Conservation (phyloP, 2,888 invertebrate species). For the Allophyes oxyacanthae region DNA sequence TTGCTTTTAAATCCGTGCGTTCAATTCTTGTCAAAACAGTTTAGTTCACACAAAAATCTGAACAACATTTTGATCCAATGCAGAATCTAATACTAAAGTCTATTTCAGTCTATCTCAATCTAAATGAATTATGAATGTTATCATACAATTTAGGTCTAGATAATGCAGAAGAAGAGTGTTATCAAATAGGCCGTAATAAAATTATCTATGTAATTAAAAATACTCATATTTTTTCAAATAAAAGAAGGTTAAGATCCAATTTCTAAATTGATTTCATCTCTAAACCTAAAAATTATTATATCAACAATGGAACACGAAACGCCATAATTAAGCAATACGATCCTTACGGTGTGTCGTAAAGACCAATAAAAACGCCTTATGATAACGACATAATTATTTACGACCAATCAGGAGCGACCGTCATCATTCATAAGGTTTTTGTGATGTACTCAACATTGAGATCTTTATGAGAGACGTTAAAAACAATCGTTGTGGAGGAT, state of each 20-base stretch:
- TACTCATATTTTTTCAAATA: too few relatives aligned
- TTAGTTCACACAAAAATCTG: background rate
- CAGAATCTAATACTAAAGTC: background rate
- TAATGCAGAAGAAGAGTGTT: too few relatives aligned
- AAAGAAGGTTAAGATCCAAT: too few relatives aligned
- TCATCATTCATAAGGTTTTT: slow-evolving; percentile 38
- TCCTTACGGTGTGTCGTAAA: slow-evolving; percentile 37
- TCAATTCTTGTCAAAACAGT: background rate
- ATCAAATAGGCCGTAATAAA: slow-evolving; percentile 8
- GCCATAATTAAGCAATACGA: slow-evolving; percentile 41
- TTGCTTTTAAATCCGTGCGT: background rate
- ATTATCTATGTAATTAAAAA: slow-evolving; percentile 19
- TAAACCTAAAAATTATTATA: background rate
- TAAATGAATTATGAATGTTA: too few relatives aligned
- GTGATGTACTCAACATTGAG: slow-evolving; percentile 13
- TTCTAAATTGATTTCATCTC: slow-evolving; percentile 3
- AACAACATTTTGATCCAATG: background rate
- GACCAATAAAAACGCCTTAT: slow-evolving; percentile 53
- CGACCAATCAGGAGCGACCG: slow-evolving; percentile 40
- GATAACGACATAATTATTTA: slow-evolving; percentile 53
- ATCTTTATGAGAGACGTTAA: slow-evolving; percentile 41
- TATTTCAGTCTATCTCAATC: too few relatives aligned
- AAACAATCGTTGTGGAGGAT: slow-evolving; percentile 21
- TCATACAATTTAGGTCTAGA: too few relatives aligned
- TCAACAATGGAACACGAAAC: slow-evolving; percentile 18